phyloP scores from a whole-genome alignment of 2,888 invertebrate species.

The Brachypterus glaber region DNA sequence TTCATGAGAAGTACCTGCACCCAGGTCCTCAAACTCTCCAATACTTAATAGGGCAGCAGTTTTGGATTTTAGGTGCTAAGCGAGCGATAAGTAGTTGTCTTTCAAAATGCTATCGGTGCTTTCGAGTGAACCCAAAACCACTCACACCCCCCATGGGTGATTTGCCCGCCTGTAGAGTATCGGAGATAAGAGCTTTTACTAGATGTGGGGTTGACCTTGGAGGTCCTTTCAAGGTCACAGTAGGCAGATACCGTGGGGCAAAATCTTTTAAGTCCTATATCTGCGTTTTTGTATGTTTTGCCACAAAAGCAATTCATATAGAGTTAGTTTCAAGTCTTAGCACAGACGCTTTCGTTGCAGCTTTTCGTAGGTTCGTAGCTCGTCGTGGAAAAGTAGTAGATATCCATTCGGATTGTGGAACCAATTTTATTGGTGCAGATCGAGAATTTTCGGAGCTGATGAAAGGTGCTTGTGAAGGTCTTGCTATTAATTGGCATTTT shows the following conservation, averaged over 20 bases:
- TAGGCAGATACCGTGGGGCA: slow-evolving; percentile 4
- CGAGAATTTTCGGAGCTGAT: not conserved
- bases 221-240: not conserved
- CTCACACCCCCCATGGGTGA: slow-evolving; percentile 5
- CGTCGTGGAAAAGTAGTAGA: not conserved
- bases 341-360: slow-evolving; percentile 1
- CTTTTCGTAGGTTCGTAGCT: not conserved
- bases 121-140: no score
- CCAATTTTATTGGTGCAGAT: not conserved
- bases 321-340: not conserved
- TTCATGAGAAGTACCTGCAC: no score
- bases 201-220: slow-evolving; percentile 1
- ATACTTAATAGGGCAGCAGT: no score
- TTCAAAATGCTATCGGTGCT: no score
- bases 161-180: not conserved
- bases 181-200: not conserved
- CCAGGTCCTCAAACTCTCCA: no score
- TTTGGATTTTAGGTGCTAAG: no score
- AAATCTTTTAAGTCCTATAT: no score
- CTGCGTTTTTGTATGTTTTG: no score
- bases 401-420: not conserved
- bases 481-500: no score
- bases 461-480: not conserved
- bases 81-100: no score
- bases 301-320: no score